These are phyloP conservation scores for Chelmon rostratus DNA, from an alignment of 2,797 vertebrate genomes.

Conservation along the genomic window DNA sequence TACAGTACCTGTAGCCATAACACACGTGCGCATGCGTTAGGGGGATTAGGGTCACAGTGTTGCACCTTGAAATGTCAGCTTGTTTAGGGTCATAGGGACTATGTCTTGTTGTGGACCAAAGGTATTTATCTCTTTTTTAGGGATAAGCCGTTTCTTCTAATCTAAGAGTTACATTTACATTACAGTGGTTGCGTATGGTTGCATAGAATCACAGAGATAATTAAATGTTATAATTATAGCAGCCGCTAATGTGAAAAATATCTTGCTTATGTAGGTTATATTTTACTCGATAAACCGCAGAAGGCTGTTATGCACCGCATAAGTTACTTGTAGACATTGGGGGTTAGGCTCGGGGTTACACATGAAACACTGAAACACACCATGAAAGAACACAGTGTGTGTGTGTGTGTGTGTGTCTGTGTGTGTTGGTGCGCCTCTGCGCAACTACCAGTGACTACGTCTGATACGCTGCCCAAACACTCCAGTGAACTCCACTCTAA, in stretches of 20 bases:
- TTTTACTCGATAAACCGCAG: neutral
- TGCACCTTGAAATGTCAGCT: slow-evolving; percentile 8
- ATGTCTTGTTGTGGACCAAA: neutral
- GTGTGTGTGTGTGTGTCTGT: neutral
- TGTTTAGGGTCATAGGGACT: neutral
- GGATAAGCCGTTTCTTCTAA: neutral
- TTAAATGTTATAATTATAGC: slow-evolving; percentile 18
- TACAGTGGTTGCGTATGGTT: neutral
- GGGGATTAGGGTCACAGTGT: slow-evolving; percentile 3
- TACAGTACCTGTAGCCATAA: neutral
- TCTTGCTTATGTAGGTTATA: neutral
- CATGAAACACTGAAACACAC: neutral
- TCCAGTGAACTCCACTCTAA: slow-evolving; percentile 13
- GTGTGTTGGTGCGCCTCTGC: neutral
- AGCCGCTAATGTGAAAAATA: neutral
- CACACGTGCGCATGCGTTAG: neutral
- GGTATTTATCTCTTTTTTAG: neutral
- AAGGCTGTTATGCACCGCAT: neutral
- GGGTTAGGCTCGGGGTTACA: slow-evolving; percentile 12
- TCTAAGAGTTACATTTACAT: slow-evolving; percentile 3
- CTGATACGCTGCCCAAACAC: neutral
- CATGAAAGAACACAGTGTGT: neutral
- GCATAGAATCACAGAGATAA: neutral
- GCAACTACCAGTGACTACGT: slow-evolving; percentile 24
- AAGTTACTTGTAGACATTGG: slow-evolving; percentile 7